Percentiles rank a stretch among this genome's conserved stretches.
Conservation (phyloP, 2,888 invertebrate species). For the Oxystoma pomonae region DNA sequence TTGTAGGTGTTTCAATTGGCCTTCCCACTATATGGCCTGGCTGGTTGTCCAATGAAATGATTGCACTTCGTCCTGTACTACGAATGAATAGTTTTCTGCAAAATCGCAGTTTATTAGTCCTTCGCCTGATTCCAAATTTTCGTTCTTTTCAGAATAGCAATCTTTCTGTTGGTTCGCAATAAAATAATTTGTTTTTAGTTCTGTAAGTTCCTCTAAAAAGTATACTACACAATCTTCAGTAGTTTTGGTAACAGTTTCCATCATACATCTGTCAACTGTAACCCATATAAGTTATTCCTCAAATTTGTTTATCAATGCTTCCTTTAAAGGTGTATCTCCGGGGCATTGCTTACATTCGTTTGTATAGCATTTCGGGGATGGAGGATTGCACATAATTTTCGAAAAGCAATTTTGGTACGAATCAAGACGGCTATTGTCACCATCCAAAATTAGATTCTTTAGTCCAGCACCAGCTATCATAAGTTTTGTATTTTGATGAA, state of each 20-base stretch:
- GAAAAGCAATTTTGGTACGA: not conserved
- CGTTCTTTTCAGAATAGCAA: not conserved
- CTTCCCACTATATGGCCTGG: not conserved
- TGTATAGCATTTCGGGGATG: not conserved
- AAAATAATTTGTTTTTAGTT: not conserved
- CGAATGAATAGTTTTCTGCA: not conserved
- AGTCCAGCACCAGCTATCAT: no score
- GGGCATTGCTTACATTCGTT: no score
- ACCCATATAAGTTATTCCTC: not conserved
- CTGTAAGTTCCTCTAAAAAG: not conserved
- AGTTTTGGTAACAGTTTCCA: not conserved
- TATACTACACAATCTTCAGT: not conserved
- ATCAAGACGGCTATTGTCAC: not conserved
- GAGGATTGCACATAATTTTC: not conserved
- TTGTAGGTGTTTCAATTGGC: not conserved
- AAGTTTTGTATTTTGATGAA: constrained; percentile 2
- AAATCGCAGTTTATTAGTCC: not conserved
- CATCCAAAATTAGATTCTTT: no score
- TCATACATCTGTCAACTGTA: not conserved
- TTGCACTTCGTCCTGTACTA: not conserved
- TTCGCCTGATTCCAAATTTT: not conserved
- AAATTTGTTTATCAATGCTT: not conserved
- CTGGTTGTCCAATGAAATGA: not conserved
- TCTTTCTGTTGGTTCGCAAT: not conserved
- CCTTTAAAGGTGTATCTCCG: not conserved